Percentiles rank a stretch among this genome's conserved stretches.
These are phyloP conservation scores for Tokudaia tokunoshimensis DNA, from an alignment of 2,797 vertebrate species.

Conservation along the genomic window DNA sequence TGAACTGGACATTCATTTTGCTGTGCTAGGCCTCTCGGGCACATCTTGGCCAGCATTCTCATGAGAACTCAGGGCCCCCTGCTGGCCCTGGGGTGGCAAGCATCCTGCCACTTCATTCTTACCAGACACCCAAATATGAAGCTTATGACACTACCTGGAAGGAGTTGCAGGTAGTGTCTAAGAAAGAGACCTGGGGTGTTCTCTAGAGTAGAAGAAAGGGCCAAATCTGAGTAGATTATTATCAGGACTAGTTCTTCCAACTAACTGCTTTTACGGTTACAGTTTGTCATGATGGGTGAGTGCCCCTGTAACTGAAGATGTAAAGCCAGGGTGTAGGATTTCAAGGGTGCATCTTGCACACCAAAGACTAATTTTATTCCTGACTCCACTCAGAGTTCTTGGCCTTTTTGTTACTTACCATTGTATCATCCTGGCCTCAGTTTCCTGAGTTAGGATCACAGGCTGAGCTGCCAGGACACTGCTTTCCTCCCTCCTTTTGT, in stretches of 20 bases:
- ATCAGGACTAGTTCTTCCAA: not conserved
- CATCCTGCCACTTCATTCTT: not conserved
- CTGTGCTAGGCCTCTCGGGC: not conserved
- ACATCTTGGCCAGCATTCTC: not conserved
- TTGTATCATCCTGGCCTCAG: not conserved
- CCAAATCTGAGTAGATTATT: not conserved
- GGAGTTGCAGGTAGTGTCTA: not conserved
- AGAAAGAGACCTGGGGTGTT: not conserved
- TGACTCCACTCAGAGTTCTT: not conserved
- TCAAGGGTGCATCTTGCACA: not conserved
- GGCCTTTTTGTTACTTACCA: not conserved
- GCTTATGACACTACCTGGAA: fast-evolving
- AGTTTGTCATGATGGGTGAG: not conserved
- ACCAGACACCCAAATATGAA: not conserved
- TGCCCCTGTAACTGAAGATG: not conserved
- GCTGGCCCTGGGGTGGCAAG: conserved; percentile 13
- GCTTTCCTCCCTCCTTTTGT: not conserved
- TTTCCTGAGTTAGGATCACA: not conserved
- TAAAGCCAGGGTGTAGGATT: not conserved
- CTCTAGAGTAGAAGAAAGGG: not conserved
- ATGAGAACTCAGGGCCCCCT: conserved; percentile 58
- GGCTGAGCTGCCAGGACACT: no score
- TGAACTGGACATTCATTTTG: not conserved
- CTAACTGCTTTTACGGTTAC: not conserved
- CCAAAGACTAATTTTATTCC: not conserved